phyloP scores from a whole-genome alignment of 2,113 vertebrate genomes.

The Epinephelus cyanopodus region DNA sequence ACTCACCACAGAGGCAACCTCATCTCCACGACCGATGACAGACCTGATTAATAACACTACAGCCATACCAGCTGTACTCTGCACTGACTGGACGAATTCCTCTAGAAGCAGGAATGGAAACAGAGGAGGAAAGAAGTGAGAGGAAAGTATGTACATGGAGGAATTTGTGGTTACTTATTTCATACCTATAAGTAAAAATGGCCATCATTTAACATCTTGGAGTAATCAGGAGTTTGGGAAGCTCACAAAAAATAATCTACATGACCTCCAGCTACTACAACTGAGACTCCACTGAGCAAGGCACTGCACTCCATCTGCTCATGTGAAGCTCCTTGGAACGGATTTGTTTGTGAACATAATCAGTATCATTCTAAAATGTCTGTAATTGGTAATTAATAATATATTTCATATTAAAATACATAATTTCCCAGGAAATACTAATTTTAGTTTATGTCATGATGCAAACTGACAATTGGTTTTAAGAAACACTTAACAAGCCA shows the following conservation, averaged over 20 bases:
- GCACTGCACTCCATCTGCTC: background rate
- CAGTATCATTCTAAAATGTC: too few relatives aligned
- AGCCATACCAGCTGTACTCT: conserved; percentile 93
- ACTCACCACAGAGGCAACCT: conserved; percentile 90
- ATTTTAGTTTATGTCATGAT: background rate
- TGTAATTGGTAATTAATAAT: too few relatives aligned
- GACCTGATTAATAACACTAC: conserved; percentile 88
- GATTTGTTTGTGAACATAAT: background rate
- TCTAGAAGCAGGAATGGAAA: conserved; percentile 76
- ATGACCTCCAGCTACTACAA: too few relatives aligned
- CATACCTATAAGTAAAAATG: background rate
- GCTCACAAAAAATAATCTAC: background rate
- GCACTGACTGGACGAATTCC: conserved; percentile 91
- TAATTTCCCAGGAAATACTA: background rate
- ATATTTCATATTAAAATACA: background rate
- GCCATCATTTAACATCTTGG: background rate
- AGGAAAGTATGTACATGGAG: too few relatives aligned
- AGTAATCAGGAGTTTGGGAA: background rate
- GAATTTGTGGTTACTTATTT: background rate
- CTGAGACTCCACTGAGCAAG: too few relatives aligned
- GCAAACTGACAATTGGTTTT: too few relatives aligned
- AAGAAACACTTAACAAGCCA: too few relatives aligned
- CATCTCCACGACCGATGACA: conserved; percentile 86
- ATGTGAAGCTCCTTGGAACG: background rate
- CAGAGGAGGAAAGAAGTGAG: background rate